Evolutionary conservation across 2,888 invertebrate genomes (phyloP), one percentile per base, ranked within the genome.

Genomic region (Leptopilina drosophilae): DNA sequence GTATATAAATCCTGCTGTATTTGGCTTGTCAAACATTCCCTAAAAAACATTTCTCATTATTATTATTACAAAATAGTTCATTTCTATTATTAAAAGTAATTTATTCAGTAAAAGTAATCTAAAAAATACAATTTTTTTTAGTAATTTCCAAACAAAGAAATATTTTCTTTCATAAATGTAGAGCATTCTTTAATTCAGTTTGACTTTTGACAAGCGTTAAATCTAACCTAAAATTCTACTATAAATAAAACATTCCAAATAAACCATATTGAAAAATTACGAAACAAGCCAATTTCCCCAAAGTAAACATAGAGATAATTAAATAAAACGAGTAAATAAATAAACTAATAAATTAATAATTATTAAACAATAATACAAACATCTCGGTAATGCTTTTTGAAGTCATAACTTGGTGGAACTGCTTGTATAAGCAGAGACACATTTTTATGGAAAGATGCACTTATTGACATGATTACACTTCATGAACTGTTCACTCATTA

Each of bases 21-120:
- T 91, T 0, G 91, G 91, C 76, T 89, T 91, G 15, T 90, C 88
- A 77, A 91, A 91, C 91, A 91, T 91, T 67, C 88, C 88, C 91
- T 91, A 67, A 3, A 82, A 78, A 85, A 1, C n/a, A 80, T 76
- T 46, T 77, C 46, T 46, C 0, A 26, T 66, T 56, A 1, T 53
- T 64, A 11, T 12, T 1, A 3, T 42, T 42, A 8, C 8, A 42
- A 42, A 8, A 1, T 42, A 8, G 42, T 20, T 20, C 1, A 8
- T 15, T 5, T 56, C 56, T 56, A n/a, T 12, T 59, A n/a, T 59
- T 15, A 5, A 62, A 20, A 49, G 11, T 49, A 11, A 12, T 49
- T 11, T 0, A 9, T 20, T 20, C 1, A 20, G 20, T 20, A 20
- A 20, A 20, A 20, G 20, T 49, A 49, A 12, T 49, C 11, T 49